Percentiles rank a stretch among this genome's conserved stretches.
phyloP scores from a whole-genome alignment of 2,113 vertebrate genomes.

The Calyptomena viridis region DNA sequence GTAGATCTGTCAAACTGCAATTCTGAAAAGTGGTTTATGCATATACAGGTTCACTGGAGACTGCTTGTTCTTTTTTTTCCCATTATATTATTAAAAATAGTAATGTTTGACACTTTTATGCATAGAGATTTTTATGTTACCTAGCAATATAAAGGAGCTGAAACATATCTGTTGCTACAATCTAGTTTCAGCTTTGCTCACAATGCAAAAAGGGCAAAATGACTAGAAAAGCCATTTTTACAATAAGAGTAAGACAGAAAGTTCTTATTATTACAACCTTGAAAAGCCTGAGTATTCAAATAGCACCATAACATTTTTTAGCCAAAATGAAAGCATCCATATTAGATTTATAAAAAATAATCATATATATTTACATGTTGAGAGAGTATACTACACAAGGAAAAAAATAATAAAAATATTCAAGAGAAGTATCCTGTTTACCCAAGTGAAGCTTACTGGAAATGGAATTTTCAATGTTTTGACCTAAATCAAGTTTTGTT shows the following conservation, averaged over 20 bases:
- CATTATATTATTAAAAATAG: constrained; percentile 20
- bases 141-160: not conserved
- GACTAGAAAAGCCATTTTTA: not conserved
- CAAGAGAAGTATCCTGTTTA: not conserved
- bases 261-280: not conserved
- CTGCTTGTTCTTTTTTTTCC: not conserved
- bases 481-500: not conserved
- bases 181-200: not conserved
- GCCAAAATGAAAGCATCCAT: not conserved
- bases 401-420: not conserved
- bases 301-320: not conserved
- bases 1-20: not conserved
- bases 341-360: not conserved
- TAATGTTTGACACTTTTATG: constrained; percentile 6
- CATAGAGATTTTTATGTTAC: not conserved
- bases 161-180: not conserved
- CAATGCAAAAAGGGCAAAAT: not conserved
- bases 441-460: not conserved
- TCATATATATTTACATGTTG: not conserved
- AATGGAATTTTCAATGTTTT: not conserved
- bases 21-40: constrained; percentile 1
- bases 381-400: not conserved
- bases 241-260: not conserved
- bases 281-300: not conserved
- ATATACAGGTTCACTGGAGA: not conserved